Evolutionary conservation across 2,797 vertebrate genomes (phyloP), one percentile per base, ranked within the genome.

Genomic region (Sebastes matsubarae): DNA sequence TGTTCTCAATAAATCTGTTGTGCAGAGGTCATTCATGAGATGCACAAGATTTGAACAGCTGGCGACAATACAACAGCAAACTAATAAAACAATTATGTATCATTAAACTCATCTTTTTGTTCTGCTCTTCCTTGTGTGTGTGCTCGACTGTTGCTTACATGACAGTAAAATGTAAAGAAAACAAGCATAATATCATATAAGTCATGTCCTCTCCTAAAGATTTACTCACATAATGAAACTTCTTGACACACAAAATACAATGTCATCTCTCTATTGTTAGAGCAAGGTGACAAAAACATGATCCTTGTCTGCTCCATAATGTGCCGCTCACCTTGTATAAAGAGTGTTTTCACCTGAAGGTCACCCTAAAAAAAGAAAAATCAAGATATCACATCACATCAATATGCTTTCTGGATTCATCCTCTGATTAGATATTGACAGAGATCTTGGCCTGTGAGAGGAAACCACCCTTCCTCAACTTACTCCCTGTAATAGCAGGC

Each of bases 1-100:
- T 83, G 73, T 61, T 77, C 79, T 88, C 81, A 92, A 87, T 87
- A 84, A 80, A 84, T 84, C 68, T 80, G 74, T 85, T 92, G 88
- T 88, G 66, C 73, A 73, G 84, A 88, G 86, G 91, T 86, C 88
- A 83, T 85, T 91, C 73, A 88, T 63, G 4, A 77, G 66, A 76
- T 66, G 24, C 24, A 68, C 32, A 11, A 14, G 38, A 78, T 34
- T 54, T 58, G 2, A 68, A 9, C 79, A 83, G 79, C 84, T 58
- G 68, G 60, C 75, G 58, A 75, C 4, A 8, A 22, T 65, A 80
- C 60, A 65, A 16, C 16, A 63, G 74, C 65, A 80, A 76, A 32
- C 36, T 57, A 20, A 75, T 61, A 24, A 77, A 77, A 61, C 32
- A 71, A 70, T 38, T 0, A 52, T 24, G 30, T 55, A 55, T 67